Evolutionary conservation across 1,140 invertebrate genomes (phyloP).

Genomic region (Platorchestia sp.): DNA sequence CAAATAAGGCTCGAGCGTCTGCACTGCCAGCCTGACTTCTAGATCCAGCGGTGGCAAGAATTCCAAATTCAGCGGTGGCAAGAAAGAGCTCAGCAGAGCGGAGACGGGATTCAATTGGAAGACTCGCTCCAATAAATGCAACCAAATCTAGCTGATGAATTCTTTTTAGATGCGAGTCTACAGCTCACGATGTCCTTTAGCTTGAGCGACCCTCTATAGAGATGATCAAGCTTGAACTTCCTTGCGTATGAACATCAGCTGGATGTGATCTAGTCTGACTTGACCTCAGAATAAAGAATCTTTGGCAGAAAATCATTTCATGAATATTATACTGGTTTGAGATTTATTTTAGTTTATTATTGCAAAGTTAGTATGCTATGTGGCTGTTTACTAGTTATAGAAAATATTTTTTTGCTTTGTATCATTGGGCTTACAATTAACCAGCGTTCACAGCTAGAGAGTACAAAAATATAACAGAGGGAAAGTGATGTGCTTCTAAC

Average conservation of each 20-base stretch:
- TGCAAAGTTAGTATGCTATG: neutral
- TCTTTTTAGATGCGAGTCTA: neutral
- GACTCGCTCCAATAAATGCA: neutral
- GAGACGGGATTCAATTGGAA: neutral
- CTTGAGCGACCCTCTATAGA: neutral
- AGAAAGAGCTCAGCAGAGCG: neutral
- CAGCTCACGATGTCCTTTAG: neutral
- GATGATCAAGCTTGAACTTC: neutral
- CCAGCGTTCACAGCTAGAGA: too few species aligned
- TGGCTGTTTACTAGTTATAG: neutral
- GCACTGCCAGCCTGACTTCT: neutral
- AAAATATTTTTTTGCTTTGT: neutral
- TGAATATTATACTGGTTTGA: neutral
- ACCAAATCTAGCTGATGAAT: neutral
- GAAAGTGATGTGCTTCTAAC: too few species aligned
- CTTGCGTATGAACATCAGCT: neutral
- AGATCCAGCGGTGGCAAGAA: neutral
- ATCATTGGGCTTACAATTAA: neutral
- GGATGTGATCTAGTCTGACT: neutral
- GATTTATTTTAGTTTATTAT: neutral
- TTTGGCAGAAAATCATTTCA: neutral
- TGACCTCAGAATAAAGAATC: neutral
- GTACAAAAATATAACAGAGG: too few species aligned
- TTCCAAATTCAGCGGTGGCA: neutral
- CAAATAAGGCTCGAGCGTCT: neutral